Evolutionary conservation across 2,113 vertebrate species (phyloP).

Genomic region (Scomber scombrus): DNA sequence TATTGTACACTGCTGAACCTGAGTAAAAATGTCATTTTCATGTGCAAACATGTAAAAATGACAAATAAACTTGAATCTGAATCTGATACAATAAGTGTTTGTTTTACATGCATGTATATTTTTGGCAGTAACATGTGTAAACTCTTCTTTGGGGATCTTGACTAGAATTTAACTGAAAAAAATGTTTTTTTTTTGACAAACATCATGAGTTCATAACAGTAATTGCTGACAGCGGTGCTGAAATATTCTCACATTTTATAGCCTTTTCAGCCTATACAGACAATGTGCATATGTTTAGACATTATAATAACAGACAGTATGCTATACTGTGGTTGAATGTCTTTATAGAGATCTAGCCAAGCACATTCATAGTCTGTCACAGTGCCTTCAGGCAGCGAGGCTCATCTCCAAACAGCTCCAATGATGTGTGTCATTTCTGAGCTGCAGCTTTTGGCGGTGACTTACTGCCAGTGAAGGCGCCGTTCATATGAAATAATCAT

Average conservation of each 20-base stretch:
- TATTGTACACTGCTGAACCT: too few relatives aligned
- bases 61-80: too few relatives aligned
- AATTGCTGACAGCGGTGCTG: neutral
- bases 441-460: constrained; percentile 51
- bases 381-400: neutral
- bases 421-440: constrained; percentile 32
- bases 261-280: neutral
- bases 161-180: neutral
- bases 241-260: neutral
- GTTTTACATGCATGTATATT: too few relatives aligned
- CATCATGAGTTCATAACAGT: neutral
- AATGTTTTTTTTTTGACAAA: neutral
- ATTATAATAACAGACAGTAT: neutral
- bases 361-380: neutral
- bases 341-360: neutral
- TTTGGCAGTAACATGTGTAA: neutral
- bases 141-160: neutral
- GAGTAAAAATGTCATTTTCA: too few relatives aligned
- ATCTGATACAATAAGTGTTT: too few relatives aligned
- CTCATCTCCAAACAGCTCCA: constrained; percentile 13
- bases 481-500: constrained; percentile 38
- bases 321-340: neutral
- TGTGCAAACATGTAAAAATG: too few relatives aligned
- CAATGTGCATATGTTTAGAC: neutral
- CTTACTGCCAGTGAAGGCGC: constrained; percentile 5